These are phyloP conservation scores for Porites lobata DNA, from an alignment of 92 coral and sea anemone species.

Conservation along the genomic window DNA sequence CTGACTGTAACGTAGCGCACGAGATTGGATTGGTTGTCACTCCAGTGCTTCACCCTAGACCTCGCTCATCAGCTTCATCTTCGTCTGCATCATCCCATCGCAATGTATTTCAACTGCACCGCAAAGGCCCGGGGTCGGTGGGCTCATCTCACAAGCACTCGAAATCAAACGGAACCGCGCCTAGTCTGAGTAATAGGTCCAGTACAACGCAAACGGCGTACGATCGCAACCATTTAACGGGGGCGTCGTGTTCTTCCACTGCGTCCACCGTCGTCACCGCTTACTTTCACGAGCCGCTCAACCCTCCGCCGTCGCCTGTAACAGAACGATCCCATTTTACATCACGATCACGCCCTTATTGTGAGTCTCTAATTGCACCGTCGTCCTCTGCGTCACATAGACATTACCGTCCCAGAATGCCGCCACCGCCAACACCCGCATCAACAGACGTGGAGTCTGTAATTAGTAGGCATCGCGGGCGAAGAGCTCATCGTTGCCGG, in stretches of 20 bases:
- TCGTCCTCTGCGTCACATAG: slow-evolving; percentile 94
- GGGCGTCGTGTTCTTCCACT: slow-evolving; percentile 90
- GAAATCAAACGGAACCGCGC: slow-evolving; percentile 56
- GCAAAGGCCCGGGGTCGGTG: slow-evolving; percentile 70
- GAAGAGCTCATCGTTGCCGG: slow-evolving; percentile 78
- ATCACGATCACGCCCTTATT: slow-evolving; percentile 85
- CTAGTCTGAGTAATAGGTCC: slow-evolving; percentile 81
- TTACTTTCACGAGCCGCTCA: slow-evolving; percentile 84
- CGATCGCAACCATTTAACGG: slow-evolving; percentile 94
- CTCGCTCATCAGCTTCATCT: slow-evolving; percentile 72
- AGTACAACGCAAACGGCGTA: slow-evolving; percentile 86
- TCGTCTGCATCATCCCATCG: slow-evolving; percentile 70
- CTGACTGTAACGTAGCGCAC: slow-evolving; percentile 70
- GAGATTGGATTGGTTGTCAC: slow-evolving; percentile 81
- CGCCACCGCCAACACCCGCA: slow-evolving; percentile 94
- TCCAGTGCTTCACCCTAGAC: slow-evolving; percentile 72
- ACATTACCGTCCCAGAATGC: slow-evolving; percentile 90
- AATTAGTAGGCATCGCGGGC: slow-evolving; percentile 78
- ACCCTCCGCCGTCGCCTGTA: slow-evolving; percentile 99
- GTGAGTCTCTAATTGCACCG: slow-evolving; percentile 90
- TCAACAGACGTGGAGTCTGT: slow-evolving; percentile 93
- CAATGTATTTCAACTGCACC: slow-evolving; percentile 67
- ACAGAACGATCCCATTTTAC: slow-evolving; percentile 95
- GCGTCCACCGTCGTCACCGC: slow-evolving; percentile 92
- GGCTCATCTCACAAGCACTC: slow-evolving; percentile 67